Base-by-base conservation (phyloP, 2,797 vertebrate genomes). In the Rhadinocentrus ornatus region DNA sequence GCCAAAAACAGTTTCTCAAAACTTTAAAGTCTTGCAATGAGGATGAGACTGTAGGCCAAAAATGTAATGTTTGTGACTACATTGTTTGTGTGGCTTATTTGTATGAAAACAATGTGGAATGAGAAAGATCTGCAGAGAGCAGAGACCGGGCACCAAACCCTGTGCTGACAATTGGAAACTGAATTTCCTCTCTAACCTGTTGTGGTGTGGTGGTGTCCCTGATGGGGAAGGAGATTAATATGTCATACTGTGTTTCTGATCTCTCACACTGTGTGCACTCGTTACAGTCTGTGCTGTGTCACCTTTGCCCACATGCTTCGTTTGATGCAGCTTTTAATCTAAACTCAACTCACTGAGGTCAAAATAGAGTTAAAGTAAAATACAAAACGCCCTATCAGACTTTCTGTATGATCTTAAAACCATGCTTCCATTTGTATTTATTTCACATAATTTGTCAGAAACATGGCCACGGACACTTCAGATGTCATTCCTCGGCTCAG, bases 231-330 rank as follows among this genome's bases (percentile, higher is more conserved):
- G 80, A 89, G 86, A 91, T 91, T 82, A 91, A 86, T 83, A 79
- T 80, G 85, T 89, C 92, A 69, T 57, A 57, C 86, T 80, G 81
- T 46, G 76, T 69, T 74, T 88, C 75, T 89, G 86, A 88, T 91
- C 86, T 71, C 55, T 88, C 75, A 74, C 82, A 73, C 74, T 8
- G 44, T 34, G 37, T 84, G 84, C 77, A 69, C 74, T 69, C 80
- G 75, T 82, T 73, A 73, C 80, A 66, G 67, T 81, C 71, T 34
- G 71, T 52, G 53, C 77, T 62, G 67, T 60, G 55, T 72, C 10
- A 73, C 66, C 78, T 87, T 73, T 73, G 50, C 41, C 67, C 69
- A 74, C 73, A 74, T 78, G 61, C 56, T 62, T 10, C 0, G 31
- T 62, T 58, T 74, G 63, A 78, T 78, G 71, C 71, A 56, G 73